Conservation (phyloP, 2,113 vertebrate species). For the Ginglymostoma cirratum region DNA sequence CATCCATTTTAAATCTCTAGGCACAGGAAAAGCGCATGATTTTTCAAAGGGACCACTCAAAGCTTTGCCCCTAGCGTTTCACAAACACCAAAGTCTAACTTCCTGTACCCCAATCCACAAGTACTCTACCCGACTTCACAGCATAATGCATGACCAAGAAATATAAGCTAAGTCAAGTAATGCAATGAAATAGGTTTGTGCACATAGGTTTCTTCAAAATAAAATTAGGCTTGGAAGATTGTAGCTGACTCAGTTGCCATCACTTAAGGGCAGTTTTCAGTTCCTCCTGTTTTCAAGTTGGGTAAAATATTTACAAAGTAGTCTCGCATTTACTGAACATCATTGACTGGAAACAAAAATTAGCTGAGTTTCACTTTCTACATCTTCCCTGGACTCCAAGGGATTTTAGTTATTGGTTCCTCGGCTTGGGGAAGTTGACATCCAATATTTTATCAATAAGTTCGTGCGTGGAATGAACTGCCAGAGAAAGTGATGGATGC, state of each 20-base stretch:
- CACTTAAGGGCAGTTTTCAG: neutral
- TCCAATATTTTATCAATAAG: too few relatives aligned
- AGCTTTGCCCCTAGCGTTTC: too few relatives aligned
- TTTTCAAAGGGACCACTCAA: too few relatives aligned
- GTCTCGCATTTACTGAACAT: constrained; percentile 4
- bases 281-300: neutral
- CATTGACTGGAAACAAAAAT: neutral
- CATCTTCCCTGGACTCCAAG: neutral
- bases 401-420: neutral
- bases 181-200: neutral
- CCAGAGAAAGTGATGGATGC: too few relatives aligned
- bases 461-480: too few relatives aligned
- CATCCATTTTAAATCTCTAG: too few relatives aligned
- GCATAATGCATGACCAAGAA: neutral
- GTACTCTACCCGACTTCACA: too few relatives aligned
- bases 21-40: too few relatives aligned
- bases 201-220: constrained; percentile 16
- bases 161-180: neutral
- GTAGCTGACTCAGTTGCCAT: neutral
- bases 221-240: neutral
- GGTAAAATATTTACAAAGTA: constrained; percentile 34
- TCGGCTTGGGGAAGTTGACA: neutral
- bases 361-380: neutral
- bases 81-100: too few relatives aligned
- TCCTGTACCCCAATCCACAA: too few relatives aligned